phyloP scores from a whole-genome alignment of 2,797 vertebrate genomes.

The Thamnophis elegans region DNA sequence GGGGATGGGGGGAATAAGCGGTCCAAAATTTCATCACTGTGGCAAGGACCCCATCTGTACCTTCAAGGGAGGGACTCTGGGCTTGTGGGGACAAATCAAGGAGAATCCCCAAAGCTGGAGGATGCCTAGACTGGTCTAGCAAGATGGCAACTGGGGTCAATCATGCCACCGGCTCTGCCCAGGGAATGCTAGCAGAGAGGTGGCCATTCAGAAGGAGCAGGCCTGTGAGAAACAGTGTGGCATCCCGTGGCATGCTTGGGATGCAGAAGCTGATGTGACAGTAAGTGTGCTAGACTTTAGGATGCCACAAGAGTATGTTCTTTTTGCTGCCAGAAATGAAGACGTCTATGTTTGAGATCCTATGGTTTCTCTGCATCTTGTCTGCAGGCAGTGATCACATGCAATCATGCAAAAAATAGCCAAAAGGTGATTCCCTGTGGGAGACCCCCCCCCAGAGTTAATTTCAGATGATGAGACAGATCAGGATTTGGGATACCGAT shows the following conservation, averaged over 20 bases:
- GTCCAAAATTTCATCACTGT: not conserved
- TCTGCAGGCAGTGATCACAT: not conserved
- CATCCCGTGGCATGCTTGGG: not conserved
- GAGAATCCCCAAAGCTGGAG: not conserved
- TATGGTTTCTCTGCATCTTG: not conserved
- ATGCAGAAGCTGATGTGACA: not conserved
- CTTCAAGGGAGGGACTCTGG: not conserved
- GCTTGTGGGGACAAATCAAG: not conserved
- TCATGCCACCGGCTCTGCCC: not conserved
- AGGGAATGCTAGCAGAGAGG: not conserved
- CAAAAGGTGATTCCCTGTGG: not conserved
- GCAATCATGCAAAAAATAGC: not conserved
- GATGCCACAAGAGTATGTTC: not conserved
- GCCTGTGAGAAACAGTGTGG: not conserved
- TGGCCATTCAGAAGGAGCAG: not conserved
- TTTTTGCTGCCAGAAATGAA: not conserved
- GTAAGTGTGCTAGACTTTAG: not conserved
- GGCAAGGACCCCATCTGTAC: not conserved
- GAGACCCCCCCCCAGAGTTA: not conserved
- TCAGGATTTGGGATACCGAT: not conserved
- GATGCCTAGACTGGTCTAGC: not conserved
- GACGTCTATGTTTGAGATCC: not conserved
- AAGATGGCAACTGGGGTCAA: not conserved
- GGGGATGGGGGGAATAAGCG: no score
- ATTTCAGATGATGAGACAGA: not conserved